These are phyloP conservation scores for Nasua narica DNA, from an alignment of 2,797 vertebrate genomes.

Conservation along the genomic window DNA sequence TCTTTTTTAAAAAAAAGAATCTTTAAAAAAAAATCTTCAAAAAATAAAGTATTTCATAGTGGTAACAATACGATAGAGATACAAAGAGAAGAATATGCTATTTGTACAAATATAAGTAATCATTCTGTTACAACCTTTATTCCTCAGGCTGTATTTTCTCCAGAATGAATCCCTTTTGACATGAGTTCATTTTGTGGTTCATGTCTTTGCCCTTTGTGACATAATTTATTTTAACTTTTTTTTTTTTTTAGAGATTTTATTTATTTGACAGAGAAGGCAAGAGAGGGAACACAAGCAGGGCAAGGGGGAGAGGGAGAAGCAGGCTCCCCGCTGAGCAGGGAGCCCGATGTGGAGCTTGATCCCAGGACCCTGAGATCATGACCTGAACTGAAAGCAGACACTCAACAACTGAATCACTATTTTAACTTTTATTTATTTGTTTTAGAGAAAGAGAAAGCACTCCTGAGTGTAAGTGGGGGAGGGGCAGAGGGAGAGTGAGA, in stretches of 20 bases:
- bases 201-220: background rate
- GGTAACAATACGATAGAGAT: background rate
- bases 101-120: rapidly evolving
- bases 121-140: rapidly evolving
- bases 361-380: too few relatives aligned
- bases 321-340: too few relatives aligned
- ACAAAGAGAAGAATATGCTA: rapidly evolving
- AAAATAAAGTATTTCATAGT: background rate
- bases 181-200: background rate
- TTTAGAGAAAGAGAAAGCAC: background rate
- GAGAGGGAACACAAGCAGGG: too few relatives aligned
- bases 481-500: background rate
- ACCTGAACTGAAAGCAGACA: too few relatives aligned
- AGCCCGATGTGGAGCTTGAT: too few relatives aligned
- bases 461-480: background rate
- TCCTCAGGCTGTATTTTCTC: background rate
- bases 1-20: too few relatives aligned
- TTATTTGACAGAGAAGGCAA: too few relatives aligned
- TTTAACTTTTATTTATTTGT: background rate
- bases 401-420: too few relatives aligned
- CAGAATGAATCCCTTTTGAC: background rate
- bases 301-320: too few relatives aligned
- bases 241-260: background rate
- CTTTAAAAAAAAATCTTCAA: background rate
- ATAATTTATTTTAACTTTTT: background rate